Percentiles rank a stretch among this genome's conserved stretches.
Evolutionary conservation across 2,113 vertebrate species (phyloP).

Genomic region (Plecotus auritus): DNA sequence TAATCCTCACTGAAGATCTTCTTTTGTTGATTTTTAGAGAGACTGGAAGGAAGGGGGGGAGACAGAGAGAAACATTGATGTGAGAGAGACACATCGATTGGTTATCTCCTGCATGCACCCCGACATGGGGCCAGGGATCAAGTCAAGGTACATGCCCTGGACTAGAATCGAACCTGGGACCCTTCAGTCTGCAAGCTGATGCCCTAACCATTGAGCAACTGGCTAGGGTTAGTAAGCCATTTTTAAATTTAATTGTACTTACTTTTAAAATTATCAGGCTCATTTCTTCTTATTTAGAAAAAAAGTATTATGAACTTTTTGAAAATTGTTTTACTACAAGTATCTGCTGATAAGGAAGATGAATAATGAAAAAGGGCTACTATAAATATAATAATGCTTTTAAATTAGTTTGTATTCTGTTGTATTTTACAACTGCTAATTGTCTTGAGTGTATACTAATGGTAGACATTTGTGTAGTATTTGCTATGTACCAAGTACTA

Average conservation of each 20-base stretch:
- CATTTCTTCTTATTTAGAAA: not conserved
- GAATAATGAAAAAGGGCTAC: not conserved
- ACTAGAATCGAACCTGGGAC: too few relatives aligned
- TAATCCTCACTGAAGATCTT: too few relatives aligned
- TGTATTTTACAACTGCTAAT: not conserved
- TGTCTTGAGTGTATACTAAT: not conserved
- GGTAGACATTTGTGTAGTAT: not conserved
- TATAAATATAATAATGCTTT: not conserved
- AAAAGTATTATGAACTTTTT: not conserved
- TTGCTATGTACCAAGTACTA: not conserved
- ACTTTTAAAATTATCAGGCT: not conserved
- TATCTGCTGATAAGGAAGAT: not conserved
- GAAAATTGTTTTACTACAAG: not conserved
- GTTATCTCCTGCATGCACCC: too few relatives aligned
- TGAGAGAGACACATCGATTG: too few relatives aligned
- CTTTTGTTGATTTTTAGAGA: too few relatives aligned
- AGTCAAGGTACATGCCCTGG: too few relatives aligned
- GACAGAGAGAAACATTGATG: too few relatives aligned
- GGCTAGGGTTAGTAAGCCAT: not conserved
- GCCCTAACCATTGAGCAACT: too few relatives aligned
- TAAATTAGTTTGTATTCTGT: not conserved
- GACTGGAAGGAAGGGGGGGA: too few relatives aligned
- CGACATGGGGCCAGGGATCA: too few relatives aligned
- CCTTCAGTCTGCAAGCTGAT: too few relatives aligned
- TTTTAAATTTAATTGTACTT: not conserved